Base-by-base conservation (phyloP, 2,113 vertebrate species). In the Cinclus cinclus region DNA sequence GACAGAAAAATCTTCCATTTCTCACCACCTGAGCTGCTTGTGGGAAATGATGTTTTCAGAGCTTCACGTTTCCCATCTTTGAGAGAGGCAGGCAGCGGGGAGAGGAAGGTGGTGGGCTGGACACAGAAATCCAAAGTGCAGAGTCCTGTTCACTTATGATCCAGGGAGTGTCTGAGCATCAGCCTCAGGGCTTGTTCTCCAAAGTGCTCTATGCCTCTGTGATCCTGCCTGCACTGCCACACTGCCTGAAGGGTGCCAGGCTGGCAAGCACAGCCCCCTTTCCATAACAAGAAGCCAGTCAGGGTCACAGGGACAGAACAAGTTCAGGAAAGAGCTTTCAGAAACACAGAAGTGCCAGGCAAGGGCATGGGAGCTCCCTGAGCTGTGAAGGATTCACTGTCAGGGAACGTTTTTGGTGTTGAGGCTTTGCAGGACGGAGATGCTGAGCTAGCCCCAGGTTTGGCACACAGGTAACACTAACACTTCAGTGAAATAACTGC, bases 71-170 rank as follows among this genome's bases (percentile, higher is more conserved):
- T n/a, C 58, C 58, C 39, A 65, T 42, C 69, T 35, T 27, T 22
- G 24, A 13, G 1, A 50, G 35, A 35, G 11, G 44, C n/a, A 42
- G n/a, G n/a, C 41, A 27, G 28, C 0, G 0, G 7, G 35, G 42
- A 78, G 37, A 78, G 39, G 24, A 75, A 75, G 28, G 47, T 35
- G 25, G 12, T 50, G 22, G 50, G 39, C 19, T 7, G 31, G 58
- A 67, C n/a, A 64, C 28, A 56, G 60, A 50, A 70, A 75, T 46
- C 17, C 42, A 7, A 6, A 49, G 24, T 4, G 42, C 90, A 28
- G 39, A 55, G 9, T 47, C 16, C 46, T 41, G 27, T 15, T 89
- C 17, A 11, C 9, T 53, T 46, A 10, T 2, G 24, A 24, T 5
- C 41, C 0, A 3, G 5, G 8, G 24, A 35, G 18, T 30, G 13